phyloP scores from a whole-genome alignment of 2,888 invertebrate genomes.

The Phania funesta region DNA sequence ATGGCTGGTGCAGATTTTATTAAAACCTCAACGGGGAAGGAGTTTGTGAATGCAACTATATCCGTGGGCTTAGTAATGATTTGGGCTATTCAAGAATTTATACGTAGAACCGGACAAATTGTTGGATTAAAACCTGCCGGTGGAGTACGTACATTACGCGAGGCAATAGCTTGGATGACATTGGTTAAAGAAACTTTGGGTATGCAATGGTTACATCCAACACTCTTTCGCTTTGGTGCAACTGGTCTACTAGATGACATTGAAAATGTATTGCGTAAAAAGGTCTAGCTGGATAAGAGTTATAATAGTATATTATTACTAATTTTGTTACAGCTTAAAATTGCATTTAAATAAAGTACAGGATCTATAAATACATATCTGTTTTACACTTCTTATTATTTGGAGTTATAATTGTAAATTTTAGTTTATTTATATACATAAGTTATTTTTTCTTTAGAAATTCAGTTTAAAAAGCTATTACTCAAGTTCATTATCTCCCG shows the following conservation, averaged over 20 bases:
- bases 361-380: slow-evolving; percentile 2
- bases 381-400: slow-evolving; percentile 26
- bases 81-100: slow-evolving; percentile 91
- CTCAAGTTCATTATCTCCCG: slow-evolving; percentile 43
- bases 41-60: slow-evolving; percentile 95
- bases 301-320: slow-evolving; percentile 52
- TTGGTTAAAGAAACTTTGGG: slow-evolving; percentile 93
- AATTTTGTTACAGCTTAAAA: slow-evolving; percentile 17
- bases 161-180: slow-evolving; percentile 93
- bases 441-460: slow-evolving; percentile 39
- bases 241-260: slow-evolving; percentile 93
- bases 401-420: slow-evolving; percentile 43
- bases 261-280: slow-evolving; percentile 80
- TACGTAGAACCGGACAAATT: slow-evolving; percentile 85
- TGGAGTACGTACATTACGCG: slow-evolving; percentile 91
- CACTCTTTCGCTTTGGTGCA: slow-evolving; percentile 96
- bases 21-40: slow-evolving; percentile 99
- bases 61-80: slow-evolving; percentile 96
- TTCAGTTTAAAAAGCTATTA: slow-evolving; percentile 10
- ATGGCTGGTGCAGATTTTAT: slow-evolving; percentile 98
- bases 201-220: slow-evolving; percentile 89
- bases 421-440: slow-evolving; percentile 32
- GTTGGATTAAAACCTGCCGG: slow-evolving; percentile 99
- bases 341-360: slow-evolving; percentile 29
- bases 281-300: slow-evolving; percentile 52